Evolutionary conservation across 2,888 invertebrate species (phyloP), one percentile per base, ranked within the genome.

Genomic region (Parochlus steinenii): DNA sequence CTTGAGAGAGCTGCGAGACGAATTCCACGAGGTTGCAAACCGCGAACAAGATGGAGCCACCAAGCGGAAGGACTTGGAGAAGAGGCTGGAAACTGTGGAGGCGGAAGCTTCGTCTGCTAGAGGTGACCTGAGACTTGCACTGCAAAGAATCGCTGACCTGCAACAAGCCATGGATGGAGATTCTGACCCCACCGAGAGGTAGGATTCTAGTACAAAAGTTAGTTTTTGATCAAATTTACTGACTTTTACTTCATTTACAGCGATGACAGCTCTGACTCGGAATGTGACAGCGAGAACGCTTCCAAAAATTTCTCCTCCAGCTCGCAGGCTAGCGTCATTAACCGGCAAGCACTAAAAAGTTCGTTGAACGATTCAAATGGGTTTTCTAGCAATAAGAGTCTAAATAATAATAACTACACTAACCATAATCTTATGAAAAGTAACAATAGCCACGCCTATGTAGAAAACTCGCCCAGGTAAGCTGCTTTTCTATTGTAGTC

Each of bases 81-180:
- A 79, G 46, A 67, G 71, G 27, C 65, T 78, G 33, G 73, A 76
- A 39, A 65, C 72, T 17, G 68, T 79, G 33, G 72, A 79, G 47
- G 65, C 77, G 22, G 76, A 83, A 56, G 67, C 71, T 34, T 58
- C 77, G 45, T 67, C 76, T 43, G 69, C 85, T 27, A 60, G 74
- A 50, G 71, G 77, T 55, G 92, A 93, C 60, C 70, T 93, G 28
- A 69, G 87, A 34, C 63, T 92, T 36, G 92, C 93, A 4, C 67
- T 89, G 39, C 74, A 90, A 43, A 68, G 93, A 40, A 90, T 92
- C 45, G 76, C 87, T 30, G 90, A 90, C 51, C 63, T 95, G 42
- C 92, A 92, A 54, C 78, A 83, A 49, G 92, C 90, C 41, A 82
- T 93, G 54, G 86, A 89, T 45, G 89, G 81, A 1, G 66, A 81